These are phyloP conservation scores for Pseudopipra pipra DNA, from an alignment of 2,113 vertebrate species.

Conservation along the genomic window DNA sequence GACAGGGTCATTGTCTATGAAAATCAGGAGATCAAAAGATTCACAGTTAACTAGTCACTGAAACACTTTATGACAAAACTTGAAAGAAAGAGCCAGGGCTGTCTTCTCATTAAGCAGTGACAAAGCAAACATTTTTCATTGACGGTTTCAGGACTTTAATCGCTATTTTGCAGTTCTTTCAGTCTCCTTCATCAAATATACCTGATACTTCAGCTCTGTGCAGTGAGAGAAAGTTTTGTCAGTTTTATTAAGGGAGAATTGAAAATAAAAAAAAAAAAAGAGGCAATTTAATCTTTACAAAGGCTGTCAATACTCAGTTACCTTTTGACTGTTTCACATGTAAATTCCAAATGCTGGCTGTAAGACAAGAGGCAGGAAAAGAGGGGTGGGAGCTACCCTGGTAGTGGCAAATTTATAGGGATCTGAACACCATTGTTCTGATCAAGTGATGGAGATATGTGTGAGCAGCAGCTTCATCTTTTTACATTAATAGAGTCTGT, in stretches of 20 bases:
- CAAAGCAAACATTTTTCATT: background rate
- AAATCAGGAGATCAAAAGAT: constrained; percentile 40
- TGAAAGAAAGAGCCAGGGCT: background rate
- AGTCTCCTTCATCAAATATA: background rate
- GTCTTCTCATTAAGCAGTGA: background rate
- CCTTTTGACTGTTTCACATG: background rate
- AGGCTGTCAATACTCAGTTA: background rate
- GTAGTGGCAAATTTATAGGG: background rate
- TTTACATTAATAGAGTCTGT: background rate
- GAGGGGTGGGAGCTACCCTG: background rate
- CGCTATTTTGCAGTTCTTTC: background rate
- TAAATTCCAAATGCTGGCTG: background rate
- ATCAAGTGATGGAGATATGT: background rate
- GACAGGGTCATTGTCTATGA: constrained; percentile 3
- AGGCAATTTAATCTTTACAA: background rate
- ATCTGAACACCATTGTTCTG: background rate
- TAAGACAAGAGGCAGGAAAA: background rate
- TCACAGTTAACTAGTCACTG: background rate
- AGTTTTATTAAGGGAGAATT: background rate
- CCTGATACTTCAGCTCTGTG: background rate
- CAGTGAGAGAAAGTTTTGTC: background rate
- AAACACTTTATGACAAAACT: background rate
- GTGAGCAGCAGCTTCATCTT: background rate
- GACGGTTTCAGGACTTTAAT: background rate
- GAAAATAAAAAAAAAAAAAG: background rate